Conservation (phyloP, 2,797 vertebrate species). For the Propithecus deckenii region DNA sequence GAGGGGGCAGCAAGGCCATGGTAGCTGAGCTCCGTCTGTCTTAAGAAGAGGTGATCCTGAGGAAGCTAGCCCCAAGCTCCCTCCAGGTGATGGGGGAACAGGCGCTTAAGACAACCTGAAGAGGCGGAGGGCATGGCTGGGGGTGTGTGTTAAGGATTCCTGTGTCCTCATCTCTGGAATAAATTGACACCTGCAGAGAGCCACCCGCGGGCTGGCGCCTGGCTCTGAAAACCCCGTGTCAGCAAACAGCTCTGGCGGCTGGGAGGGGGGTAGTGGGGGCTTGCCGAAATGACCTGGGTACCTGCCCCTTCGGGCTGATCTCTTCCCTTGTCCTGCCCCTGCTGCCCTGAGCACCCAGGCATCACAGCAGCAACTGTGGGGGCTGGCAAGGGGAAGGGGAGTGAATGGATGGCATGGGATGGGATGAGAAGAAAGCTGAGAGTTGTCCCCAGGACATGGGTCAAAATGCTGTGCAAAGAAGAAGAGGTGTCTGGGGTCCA, state of each 20-base stretch:
- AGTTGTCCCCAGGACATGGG: conserved; percentile 34
- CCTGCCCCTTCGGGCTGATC: conserved; percentile 36
- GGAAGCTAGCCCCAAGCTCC: conserved; percentile 17
- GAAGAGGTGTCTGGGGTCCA: conserved; percentile 19
- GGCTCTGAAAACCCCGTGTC: conserved; percentile 77
- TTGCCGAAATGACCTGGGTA: conserved; percentile 65
- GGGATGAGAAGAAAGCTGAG: conserved; percentile 30
- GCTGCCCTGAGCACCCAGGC: conserved; percentile 27
- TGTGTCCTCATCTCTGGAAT: conserved; percentile 79
- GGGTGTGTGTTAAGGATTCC: conserved; percentile 70
- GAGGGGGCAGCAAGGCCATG: background rate
- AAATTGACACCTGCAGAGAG: conserved; percentile 83
- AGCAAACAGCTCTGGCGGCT: conserved; percentile 75
- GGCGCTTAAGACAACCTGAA: conserved; percentile 22
- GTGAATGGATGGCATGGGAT: background rate
- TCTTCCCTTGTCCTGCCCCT: background rate
- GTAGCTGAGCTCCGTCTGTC: conserved; percentile 33
- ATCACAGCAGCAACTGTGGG: conserved; percentile 9
- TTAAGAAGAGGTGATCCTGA: background rate
- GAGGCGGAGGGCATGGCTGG: conserved; percentile 48
- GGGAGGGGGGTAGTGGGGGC: background rate
- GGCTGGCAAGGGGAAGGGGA: background rate
- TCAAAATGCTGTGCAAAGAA: conserved; percentile 1
- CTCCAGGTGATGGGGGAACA: background rate
- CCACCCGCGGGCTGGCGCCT: conserved; percentile 76